Base-by-base conservation (phyloP, 2,888 invertebrate species). In the Melieria omissa region DNA sequence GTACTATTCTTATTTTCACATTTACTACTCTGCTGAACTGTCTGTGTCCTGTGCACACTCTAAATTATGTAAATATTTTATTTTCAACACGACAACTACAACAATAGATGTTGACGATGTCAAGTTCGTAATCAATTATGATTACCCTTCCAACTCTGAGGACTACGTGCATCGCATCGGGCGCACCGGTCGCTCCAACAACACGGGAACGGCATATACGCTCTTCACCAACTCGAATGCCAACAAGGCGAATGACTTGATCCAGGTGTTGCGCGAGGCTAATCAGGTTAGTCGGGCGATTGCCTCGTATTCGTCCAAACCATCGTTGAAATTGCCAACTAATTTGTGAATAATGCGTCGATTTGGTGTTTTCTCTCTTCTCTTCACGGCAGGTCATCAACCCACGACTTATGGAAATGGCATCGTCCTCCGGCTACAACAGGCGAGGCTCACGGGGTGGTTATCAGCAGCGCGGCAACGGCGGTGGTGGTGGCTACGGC, bases 121-220 rank as follows among this genome's bases (percentile, higher is more conserved):
- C 86, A 97, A 98, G 90, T 98, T 96, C 91, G 98, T 99, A 83
- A 97, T 99, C 89, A 99, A 98, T 91, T 97, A 94, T 90, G 98
- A 98, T 89, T 98, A 97, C 88, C 98, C 98, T 71, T 95, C 95
- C 86, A 96, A 95, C 87, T 97, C 97, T 4, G 98, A 98, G 89
- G 98, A 98, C 88, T 98, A 98, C 88, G 97, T 98, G 62, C 87
- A 87, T 80, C 93, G 98, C 76, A 99, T 98, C 85, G 98, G 98
- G 46, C 93, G 98, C 78, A 98, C 98, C 47, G 98, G 97, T 63
- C 92, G 98, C 71, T 94, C 95, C 46, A 93, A 94, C 84, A 93
- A 95, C 83, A 96, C 95, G 57, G 97, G 97, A 80, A 98, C 97
- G 3, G 97, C 98, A 0, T 98, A 98, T 88, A 98, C 98, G 12